These are phyloP conservation scores for Crocodylus rhombifer DNA, from an alignment of 2,797 vertebrate genomes.

Conservation along the genomic window DNA sequence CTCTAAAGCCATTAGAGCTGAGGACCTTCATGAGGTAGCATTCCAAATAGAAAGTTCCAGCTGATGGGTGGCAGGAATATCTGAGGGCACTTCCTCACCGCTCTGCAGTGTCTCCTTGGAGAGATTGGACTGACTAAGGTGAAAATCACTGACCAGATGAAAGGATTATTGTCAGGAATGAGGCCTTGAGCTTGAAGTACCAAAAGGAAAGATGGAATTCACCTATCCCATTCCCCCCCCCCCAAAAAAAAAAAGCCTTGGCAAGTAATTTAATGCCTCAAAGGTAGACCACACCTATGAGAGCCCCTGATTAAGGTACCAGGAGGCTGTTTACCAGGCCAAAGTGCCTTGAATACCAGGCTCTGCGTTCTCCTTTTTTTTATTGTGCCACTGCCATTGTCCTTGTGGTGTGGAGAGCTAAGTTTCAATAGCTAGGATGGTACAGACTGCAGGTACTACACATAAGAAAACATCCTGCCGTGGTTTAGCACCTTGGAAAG, in stretches of 20 bases:
- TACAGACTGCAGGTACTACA: rapidly evolving
- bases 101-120: neutral
- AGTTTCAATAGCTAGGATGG: neutral
- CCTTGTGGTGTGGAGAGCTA: neutral
- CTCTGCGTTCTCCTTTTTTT: neutral
- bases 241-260: neutral
- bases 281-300: neutral
- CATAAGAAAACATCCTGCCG: neutral
- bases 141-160: neutral
- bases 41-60: neutral
- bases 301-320: neutral
- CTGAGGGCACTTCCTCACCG: neutral
- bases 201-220: neutral
- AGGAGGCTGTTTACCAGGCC: neutral
- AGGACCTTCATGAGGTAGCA: neutral
- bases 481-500: neutral
- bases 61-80: neutral
- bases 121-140: neutral
- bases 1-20: neutral
- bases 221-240: neutral
- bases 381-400: neutral
- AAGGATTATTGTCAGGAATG: neutral
- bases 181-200: neutral
- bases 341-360: neutral
- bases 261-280: rapidly evolving